phyloP scores from a whole-genome alignment of 2,888 invertebrate species.

The Tetheella fluctuosa region DNA sequence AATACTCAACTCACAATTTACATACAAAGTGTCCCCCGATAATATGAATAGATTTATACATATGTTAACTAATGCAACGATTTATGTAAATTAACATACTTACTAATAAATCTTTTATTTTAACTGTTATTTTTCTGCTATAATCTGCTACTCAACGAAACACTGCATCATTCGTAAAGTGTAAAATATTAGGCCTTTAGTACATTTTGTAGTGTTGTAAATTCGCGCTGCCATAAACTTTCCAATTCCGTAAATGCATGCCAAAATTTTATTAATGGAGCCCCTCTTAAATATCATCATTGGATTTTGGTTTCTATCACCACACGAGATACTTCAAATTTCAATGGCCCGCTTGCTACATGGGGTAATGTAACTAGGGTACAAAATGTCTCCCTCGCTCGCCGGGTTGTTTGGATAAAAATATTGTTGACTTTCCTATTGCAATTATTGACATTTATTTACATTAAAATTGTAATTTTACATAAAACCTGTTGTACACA shows the following conservation, averaged over 20 bases:
- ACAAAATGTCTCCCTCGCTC: conserved; percentile 37
- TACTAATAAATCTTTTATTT: too few relatives aligned
- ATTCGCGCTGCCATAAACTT: conserved; percentile 46
- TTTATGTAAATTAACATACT: too few relatives aligned
- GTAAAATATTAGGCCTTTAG: conserved; percentile 4
- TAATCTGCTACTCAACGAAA: not conserved
- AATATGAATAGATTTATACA: too few relatives aligned
- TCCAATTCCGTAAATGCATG: conserved; percentile 65
- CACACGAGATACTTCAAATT: conserved; percentile 25
- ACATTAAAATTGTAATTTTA: conserved; percentile 54
- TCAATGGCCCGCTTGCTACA: conserved; percentile 7
- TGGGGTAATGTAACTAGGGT: conserved; percentile 37
- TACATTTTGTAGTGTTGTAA: conserved; percentile 14
- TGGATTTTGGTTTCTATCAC: conserved; percentile 23
- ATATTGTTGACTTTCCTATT: conserved; percentile 67
- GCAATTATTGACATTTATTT: conserved; percentile 65
- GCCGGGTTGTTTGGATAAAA: conserved; percentile 59
- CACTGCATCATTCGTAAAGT: not conserved
- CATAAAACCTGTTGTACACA: conserved; percentile 34
- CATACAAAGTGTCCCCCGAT: too few relatives aligned
- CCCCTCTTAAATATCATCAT: conserved; percentile 17
- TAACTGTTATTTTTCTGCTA: not conserved
- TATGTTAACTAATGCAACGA: too few relatives aligned
- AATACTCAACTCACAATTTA: too few relatives aligned
- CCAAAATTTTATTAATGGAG: conserved; percentile 49